A percentile compares a stretch with the other conserved stretches of the same genome.
Evolutionary conservation across 1,140 invertebrate species (phyloP).

Genomic region (Caerostris extrusa): DNA sequence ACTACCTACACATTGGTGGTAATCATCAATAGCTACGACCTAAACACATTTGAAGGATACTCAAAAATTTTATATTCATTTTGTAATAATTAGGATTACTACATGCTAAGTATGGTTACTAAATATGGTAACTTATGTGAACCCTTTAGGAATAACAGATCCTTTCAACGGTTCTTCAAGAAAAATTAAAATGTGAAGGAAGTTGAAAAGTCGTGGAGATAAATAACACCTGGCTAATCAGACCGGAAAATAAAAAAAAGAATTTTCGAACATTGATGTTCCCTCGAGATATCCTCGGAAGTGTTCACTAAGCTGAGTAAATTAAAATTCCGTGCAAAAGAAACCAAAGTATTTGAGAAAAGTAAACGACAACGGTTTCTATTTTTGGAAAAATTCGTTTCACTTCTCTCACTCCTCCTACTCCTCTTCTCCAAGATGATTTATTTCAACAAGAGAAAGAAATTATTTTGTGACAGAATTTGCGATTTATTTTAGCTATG

Average conservation of each 20-base stretch:
- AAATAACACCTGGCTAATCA: not conserved
- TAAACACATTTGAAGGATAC: not conserved
- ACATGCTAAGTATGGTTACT: no score
- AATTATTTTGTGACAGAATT: conserved; percentile 56
- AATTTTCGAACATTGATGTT: not conserved
- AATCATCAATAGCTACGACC: not conserved
- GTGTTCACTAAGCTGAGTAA: conserved; percentile 9
- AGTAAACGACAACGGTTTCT: not conserved
- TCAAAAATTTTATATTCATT: not conserved
- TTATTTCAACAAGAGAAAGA: conserved; percentile 2
- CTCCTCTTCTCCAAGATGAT: not conserved
- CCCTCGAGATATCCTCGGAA: not conserved
- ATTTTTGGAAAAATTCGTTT: not conserved
- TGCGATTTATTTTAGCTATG: conserved; percentile 52
- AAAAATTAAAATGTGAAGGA: not conserved
- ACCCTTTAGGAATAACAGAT: not conserved
- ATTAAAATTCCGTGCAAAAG: conserved; percentile 17
- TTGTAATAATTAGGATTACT: not conserved
- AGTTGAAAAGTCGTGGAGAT: not conserved
- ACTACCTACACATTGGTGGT: no score
- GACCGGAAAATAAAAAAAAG: not conserved
- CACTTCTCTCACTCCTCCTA: not conserved
- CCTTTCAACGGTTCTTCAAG: not conserved
- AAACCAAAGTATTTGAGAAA: conserved; percentile 36
- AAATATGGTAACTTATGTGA: not conserved